Conservation (phyloP, 2,113 vertebrate species). For the Callipepla squamata region DNA sequence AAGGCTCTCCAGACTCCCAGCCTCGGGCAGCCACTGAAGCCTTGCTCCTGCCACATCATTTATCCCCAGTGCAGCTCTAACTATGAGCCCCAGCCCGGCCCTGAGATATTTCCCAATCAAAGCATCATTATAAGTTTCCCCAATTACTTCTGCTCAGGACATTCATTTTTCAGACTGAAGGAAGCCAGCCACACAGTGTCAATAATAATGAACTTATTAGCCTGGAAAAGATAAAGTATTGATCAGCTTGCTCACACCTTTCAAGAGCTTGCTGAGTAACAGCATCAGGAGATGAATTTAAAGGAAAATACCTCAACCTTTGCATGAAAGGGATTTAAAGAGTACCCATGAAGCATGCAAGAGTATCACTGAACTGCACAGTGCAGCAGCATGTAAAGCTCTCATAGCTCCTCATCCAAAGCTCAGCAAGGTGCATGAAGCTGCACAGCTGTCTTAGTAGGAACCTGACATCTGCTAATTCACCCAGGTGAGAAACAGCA, state of each 20-base stretch:
- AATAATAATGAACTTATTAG: neutral
- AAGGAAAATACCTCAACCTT: neutral
- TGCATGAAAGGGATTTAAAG: neutral
- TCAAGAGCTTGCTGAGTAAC: neutral
- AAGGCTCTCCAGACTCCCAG: neutral
- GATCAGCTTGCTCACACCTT: neutral
- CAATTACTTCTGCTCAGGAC: neutral
- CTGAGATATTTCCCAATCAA: neutral
- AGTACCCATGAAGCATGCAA: accelerated
- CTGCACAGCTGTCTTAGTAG: neutral
- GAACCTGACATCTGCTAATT: neutral
- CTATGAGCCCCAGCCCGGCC: neutral
- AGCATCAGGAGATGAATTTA: neutral
- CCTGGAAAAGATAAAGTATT: neutral
- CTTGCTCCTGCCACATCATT: neutral
- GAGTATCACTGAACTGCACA: neutral
- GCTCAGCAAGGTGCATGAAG: accelerated
- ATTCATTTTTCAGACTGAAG: neutral
- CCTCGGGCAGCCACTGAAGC: neutral
- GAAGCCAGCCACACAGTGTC: neutral
- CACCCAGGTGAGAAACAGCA: neutral
- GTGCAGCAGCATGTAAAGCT: neutral
- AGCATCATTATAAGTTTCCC: neutral
- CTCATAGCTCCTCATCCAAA: accelerated
- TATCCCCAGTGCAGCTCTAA: neutral